phyloP scores from a whole-genome alignment of 1,140 invertebrate genomes.

The Polypedilum pembai region DNA sequence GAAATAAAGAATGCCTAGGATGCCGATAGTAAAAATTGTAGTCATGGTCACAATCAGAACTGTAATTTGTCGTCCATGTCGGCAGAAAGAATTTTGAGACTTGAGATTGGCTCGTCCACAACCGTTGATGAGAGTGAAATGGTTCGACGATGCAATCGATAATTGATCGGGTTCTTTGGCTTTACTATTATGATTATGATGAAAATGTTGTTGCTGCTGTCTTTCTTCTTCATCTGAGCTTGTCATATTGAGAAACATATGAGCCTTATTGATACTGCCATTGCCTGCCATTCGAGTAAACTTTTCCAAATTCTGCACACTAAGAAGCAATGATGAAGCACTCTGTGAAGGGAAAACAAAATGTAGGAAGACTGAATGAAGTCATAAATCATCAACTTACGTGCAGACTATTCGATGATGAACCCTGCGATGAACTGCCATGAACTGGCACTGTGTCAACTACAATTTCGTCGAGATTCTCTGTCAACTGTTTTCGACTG shows the following conservation, averaged over 20 bases:
- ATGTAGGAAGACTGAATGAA: neutral
- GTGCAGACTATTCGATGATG: neutral
- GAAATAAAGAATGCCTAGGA: conserved; percentile 62
- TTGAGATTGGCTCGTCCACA: conserved; percentile 47
- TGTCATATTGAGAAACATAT: too few relatives aligned
- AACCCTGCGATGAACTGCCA: neutral
- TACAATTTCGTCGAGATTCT: neutral
- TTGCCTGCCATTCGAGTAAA: conserved; percentile 9
- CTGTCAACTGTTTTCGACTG: neutral
- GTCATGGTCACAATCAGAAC: conserved; percentile 72
- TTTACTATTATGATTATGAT: neutral
- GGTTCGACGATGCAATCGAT: conserved; percentile 73
- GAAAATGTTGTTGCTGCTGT: neutral
- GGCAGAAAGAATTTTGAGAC: conserved; percentile 47
- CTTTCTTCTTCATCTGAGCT: neutral
- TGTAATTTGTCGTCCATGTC: conserved; percentile 65
- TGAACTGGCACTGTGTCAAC: neutral
- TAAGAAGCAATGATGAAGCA: neutral
- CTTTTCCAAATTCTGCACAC: neutral
- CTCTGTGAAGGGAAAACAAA: neutral
- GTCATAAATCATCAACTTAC: neutral
- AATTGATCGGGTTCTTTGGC: conserved; percentile 51
- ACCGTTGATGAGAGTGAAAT: conserved; percentile 76
- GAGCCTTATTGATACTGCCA: neutral
- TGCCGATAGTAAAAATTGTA: conserved; percentile 65